Conservation (phyloP, 2,888 invertebrate genomes). For the Muschampia plurimacula region DNA sequence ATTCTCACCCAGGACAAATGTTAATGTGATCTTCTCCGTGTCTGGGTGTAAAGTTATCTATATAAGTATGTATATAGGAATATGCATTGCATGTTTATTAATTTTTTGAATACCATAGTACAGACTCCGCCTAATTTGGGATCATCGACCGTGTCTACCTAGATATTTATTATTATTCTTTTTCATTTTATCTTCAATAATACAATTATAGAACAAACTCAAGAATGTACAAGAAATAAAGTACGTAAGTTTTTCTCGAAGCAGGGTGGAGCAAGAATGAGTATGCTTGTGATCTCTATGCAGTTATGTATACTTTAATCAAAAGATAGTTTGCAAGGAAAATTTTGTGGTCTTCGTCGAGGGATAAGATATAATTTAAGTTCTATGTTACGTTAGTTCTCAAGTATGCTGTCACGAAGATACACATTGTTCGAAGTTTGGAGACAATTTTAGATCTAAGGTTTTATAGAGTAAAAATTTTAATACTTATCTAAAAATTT, state of each 20-base stretch:
- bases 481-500: not conserved
- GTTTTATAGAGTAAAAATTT: not conserved
- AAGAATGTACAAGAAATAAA: not conserved
- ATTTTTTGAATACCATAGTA: no score
- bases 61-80: no score
- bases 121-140: no score
- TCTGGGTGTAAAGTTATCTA: no score
- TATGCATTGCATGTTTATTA: no score
- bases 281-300: not conserved
- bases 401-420: constrained; percentile 4
- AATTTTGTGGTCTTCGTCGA: constrained; percentile 2
- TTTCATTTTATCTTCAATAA: not conserved
- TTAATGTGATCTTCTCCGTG: no score
- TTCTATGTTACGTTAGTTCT: constrained; percentile 1
- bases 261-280: not conserved
- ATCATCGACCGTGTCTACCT: no score
- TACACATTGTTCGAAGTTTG: not conserved
- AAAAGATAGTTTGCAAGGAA: constrained; percentile 6
- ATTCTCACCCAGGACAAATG: no score
- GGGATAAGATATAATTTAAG: constrained; percentile 9
- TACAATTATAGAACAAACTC: not conserved
- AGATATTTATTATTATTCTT: not conserved
- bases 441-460: not conserved
- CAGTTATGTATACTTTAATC: constrained; percentile 13
- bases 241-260: constrained; percentile 1